These are phyloP conservation scores for Siniperca undulata DNA, from an alignment of 2,797 vertebrate genomes.

Conservation along the genomic window DNA sequence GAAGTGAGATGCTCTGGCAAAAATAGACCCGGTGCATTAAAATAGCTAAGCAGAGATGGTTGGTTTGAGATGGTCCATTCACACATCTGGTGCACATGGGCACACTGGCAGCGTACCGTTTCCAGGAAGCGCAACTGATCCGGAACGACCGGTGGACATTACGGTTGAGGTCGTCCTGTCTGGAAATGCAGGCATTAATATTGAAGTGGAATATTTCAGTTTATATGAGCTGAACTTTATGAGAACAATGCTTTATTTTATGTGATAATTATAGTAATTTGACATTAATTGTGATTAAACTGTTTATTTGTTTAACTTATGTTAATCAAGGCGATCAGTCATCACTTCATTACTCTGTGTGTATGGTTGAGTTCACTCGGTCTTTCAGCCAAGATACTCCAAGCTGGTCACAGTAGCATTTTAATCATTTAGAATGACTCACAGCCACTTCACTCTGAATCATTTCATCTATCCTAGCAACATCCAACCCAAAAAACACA, in stretches of 20 bases:
- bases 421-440: conserved; percentile 81
- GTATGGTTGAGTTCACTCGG: conserved; percentile 65
- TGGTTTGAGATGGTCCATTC: neutral
- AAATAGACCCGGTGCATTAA: neutral
- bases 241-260: conserved; percentile 50
- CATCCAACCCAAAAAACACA: conserved; percentile 40
- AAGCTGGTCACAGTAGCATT: conserved; percentile 74
- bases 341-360: conserved; percentile 68
- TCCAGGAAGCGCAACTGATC: neutral
- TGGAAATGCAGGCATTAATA: conserved; percentile 22
- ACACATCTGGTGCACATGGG: neutral
- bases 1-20: neutral
- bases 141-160: neutral
- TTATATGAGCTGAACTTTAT: conserved; percentile 24
- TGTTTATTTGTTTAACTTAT: conserved; percentile 75
- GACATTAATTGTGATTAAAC: conserved; percentile 75
- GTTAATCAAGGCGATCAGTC: conserved; percentile 75
- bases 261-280: conserved; percentile 62
- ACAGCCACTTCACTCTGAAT: conserved; percentile 75
- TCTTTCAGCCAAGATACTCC: conserved; percentile 74
- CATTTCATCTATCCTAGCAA: conserved; percentile 70
- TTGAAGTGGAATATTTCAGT: conserved; percentile 37
- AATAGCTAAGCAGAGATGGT: neutral
- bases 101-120: neutral
- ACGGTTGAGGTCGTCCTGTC: conserved; percentile 9